These are phyloP conservation scores for Paradoxurus hermaphroditus DNA, from an alignment of 2,113 vertebrate genomes.

Conservation along the genomic window DNA sequence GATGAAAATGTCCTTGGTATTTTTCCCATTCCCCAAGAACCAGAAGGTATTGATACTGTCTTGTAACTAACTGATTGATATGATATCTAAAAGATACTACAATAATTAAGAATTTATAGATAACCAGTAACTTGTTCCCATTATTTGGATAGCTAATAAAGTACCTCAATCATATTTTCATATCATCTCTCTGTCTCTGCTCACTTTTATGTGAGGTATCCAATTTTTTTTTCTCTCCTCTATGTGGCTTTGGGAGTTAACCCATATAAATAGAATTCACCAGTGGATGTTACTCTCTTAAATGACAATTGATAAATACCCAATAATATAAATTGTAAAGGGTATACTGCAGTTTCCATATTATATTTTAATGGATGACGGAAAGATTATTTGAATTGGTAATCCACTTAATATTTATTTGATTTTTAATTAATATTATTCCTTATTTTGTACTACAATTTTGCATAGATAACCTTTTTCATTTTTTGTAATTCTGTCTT, in stretches of 20 bases:
- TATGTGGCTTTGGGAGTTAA: background rate
- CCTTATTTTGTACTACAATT: background rate
- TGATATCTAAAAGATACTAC: background rate
- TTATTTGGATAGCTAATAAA: background rate
- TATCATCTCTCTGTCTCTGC: background rate
- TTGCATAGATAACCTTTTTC: background rate
- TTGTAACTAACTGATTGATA: background rate
- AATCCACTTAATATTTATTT: background rate
- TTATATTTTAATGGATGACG: background rate
- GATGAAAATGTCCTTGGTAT: background rate
- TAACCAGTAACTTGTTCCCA: background rate
- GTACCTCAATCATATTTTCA: background rate
- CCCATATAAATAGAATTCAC: background rate
- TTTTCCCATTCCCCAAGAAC: background rate
- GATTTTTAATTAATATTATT: background rate
- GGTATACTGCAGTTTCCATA: background rate
- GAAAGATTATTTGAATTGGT: background rate
- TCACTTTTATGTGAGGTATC: background rate
- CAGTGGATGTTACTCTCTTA: background rate
- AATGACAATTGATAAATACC: background rate
- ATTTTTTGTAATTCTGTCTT: background rate
- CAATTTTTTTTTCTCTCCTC: background rate
- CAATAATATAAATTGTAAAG: background rate
- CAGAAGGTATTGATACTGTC: background rate
- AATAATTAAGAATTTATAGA: background rate